phyloP scores from a whole-genome alignment of 2,888 invertebrate species.

The Zonitis immaculata region DNA sequence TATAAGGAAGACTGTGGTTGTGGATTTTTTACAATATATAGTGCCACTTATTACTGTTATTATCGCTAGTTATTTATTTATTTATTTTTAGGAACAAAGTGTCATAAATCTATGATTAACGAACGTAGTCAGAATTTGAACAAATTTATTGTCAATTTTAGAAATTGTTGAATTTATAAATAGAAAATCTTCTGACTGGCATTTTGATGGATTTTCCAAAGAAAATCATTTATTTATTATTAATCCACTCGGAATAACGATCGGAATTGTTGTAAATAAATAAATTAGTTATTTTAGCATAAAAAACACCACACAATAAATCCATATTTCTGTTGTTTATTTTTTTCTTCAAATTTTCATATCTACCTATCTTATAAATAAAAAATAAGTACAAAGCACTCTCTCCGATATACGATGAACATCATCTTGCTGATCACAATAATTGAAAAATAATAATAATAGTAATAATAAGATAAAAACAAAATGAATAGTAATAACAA shows the following conservation, averaged over 20 bases:
- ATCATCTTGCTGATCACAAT: not conserved
- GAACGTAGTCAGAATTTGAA: not conserved
- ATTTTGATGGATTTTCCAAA: constrained; percentile 17
- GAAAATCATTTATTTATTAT: too few relatives aligned
- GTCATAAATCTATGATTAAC: constrained; percentile 13
- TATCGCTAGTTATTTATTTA: constrained; percentile 8
- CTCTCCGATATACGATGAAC: too few relatives aligned
- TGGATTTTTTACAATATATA: constrained; percentile 6
- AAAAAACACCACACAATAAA: not conserved
- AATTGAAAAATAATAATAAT: not conserved
- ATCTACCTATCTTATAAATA: not conserved
- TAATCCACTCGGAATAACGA: too few relatives aligned
- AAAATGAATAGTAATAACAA: too few relatives aligned
- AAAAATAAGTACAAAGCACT: not conserved
- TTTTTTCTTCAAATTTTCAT: not conserved
- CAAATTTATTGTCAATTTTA: constrained; percentile 3
- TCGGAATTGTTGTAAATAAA: constrained; percentile 18
- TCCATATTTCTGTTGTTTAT: not conserved
- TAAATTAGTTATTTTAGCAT: constrained; percentile 18
- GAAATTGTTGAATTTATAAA: too few relatives aligned
- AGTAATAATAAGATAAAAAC: too few relatives aligned
- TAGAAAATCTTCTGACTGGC: constrained; percentile 8
- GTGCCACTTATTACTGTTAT: constrained; percentile 11
- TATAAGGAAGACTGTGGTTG: not conserved
- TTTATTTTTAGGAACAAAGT: constrained; percentile 19